A percentile compares a stretch with the other conserved stretches of the same genome.
Evolutionary conservation across 1,140 invertebrate species (phyloP).

Genomic region (Leptonema lineaticorne): DNA sequence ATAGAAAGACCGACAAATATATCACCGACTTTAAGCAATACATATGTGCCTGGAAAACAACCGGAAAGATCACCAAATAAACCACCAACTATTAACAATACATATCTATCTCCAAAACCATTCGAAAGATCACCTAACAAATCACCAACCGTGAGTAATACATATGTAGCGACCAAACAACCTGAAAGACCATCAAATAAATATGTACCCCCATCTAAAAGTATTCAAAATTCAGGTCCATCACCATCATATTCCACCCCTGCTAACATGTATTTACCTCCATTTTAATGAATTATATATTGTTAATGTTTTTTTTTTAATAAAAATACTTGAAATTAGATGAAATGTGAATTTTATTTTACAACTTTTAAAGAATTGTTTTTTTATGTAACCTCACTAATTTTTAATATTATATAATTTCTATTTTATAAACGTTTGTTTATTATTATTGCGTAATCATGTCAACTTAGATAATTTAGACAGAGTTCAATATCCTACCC

Average conservation of each 20-base stretch:
- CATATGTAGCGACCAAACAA: constrained; percentile 45
- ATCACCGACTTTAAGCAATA: constrained; percentile 39
- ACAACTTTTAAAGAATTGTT: too few species aligned
- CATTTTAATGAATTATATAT: constrained; percentile 6
- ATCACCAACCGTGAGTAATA: too few species aligned
- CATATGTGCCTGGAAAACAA: neutral
- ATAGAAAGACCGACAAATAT: too few species aligned
- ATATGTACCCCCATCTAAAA: constrained; percentile 9
- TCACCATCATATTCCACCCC: constrained; percentile 26
- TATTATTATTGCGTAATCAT: neutral
- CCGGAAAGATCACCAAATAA: neutral
- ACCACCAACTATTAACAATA: neutral
- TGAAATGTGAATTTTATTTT: too few species aligned
- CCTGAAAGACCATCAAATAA: constrained; percentile 7
- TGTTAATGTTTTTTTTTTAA: neutral
- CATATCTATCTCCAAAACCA: constrained; percentile 8
- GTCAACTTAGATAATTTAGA: neutral
- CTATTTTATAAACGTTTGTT: too few species aligned
- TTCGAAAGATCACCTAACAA: neutral
- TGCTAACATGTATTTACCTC: constrained; percentile 36
- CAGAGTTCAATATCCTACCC: too few species aligned
- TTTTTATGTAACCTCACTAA: too few species aligned
- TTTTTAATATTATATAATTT: too few species aligned
- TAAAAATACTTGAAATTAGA: too few species aligned
- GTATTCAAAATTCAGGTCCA: neutral